Percentiles rank a stretch among this genome's conserved stretches.
Conservation (phyloP, 2,797 vertebrate genomes). For the Strix occidentalis region DNA sequence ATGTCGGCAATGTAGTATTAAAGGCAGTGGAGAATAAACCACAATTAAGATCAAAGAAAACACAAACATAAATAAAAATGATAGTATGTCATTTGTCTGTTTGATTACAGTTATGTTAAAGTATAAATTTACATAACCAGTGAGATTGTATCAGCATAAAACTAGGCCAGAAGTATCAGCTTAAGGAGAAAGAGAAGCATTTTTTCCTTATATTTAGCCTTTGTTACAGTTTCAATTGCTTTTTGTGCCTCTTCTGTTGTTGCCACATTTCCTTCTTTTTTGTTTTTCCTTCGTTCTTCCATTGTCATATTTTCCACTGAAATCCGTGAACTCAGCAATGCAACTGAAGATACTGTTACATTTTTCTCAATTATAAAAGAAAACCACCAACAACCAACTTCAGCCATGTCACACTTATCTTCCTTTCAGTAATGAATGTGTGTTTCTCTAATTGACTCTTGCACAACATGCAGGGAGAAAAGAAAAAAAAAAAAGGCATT, state of each 20-base stretch:
- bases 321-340: background rate
- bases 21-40: background rate
- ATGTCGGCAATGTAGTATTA: background rate
- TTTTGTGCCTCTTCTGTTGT: background rate
- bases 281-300: background rate
- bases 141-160: background rate
- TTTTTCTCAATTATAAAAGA: background rate
- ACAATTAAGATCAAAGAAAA: background rate
- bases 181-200: background rate
- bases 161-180: background rate
- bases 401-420: background rate
- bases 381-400: background rate
- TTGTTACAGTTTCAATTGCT: background rate
- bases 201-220: background rate
- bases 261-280: background rate
- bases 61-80: background rate
- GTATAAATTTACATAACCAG: background rate
- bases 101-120: background rate
- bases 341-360: background rate
- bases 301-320: background rate
- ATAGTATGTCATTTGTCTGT: background rate
- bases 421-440: background rate
- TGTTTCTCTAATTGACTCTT: background rate
- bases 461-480: background rate
- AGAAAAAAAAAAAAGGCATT: background rate